A percentile compares a stretch with the other conserved stretches of the same genome.
phyloP scores from a whole-genome alignment of 2,888 invertebrate genomes.

The Drosophila mayaguana region DNA sequence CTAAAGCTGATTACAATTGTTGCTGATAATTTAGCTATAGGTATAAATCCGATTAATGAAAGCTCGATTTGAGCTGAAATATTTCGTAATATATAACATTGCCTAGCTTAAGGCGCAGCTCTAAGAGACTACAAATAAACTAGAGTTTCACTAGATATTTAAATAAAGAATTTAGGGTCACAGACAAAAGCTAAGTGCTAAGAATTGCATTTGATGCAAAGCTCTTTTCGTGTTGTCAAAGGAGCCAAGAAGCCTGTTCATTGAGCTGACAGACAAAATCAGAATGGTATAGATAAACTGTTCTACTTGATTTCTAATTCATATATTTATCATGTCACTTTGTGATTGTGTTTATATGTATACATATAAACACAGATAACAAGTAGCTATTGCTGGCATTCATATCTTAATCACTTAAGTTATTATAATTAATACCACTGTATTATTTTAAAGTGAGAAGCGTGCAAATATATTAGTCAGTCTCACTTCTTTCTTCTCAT shows the following conservation, averaged over 20 bases:
- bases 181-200: neutral
- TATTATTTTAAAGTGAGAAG: neutral
- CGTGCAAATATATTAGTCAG: neutral
- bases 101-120: conserved; percentile 52
- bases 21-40: conserved; percentile 4
- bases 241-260: neutral
- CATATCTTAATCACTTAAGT: neutral
- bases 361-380: neutral
- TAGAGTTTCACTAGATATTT: neutral
- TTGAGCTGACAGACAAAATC: neutral
- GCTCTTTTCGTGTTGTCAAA: neutral
- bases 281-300: neutral
- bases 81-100: conserved; percentile 3
- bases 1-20: conserved; percentile 31
- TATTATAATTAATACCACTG: neutral
- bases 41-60: neutral
- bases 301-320: neutral
- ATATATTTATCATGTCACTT: neutral
- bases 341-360: neutral
- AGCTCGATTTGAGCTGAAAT: neutral
- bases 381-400: neutral
- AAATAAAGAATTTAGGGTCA: too few relatives aligned
- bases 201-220: neutral
- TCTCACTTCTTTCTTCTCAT: too few relatives aligned
- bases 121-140: neutral